Evolutionary conservation across 2,113 vertebrate genomes (phyloP).

Genomic region (human (Homo sapiens)): GRCh38 chr2:189249001-189249500

Average conservation of each 20-base stretch:
- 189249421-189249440: background rate
- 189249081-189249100: conserved; percentile 46
- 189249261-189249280: background rate
- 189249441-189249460: conserved; percentile 35
- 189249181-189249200: background rate
- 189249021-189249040: background rate
- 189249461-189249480: background rate
- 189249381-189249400: background rate
- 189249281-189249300: background rate
- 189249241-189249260: background rate
- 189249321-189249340: background rate
- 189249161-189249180: background rate
- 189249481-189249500: background rate
- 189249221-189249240: conserved; percentile 11
- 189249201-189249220: background rate
- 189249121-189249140: background rate
- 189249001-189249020: background rate
- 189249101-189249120: conserved; percentile 2
- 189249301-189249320: conserved; percentile 14
- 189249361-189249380: background rate
- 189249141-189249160: conserved; percentile 27
- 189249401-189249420: background rate
- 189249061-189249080: conserved; percentile 26
- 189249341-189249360: background rate
- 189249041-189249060: conserved; percentile 21